Conservation (phyloP, 2,888 invertebrate species). For the Lithosia quadra region DNA sequence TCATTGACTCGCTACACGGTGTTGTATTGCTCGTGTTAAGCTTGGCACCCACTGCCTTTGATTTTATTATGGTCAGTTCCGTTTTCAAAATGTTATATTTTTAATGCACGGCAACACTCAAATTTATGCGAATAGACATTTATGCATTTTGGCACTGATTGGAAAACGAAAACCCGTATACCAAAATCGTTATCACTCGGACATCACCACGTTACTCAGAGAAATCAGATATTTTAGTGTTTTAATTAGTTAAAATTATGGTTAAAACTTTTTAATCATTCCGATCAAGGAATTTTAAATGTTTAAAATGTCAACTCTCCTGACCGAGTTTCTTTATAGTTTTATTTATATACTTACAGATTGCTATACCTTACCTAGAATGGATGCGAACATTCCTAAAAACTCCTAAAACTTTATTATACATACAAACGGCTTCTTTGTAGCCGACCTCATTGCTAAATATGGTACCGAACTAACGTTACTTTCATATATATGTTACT, state of each 20-base stretch:
- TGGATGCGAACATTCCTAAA: neutral
- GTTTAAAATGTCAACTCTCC: neutral
- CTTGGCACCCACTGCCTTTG: constrained; percentile 26
- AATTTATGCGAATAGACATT: neutral
- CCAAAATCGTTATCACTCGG: neutral
- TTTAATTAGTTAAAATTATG: neutral
- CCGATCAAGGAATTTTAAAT: neutral
- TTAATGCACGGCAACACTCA: neutral
- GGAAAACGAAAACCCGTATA: neutral
- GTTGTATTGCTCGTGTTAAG: constrained; percentile 50
- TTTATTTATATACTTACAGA: neutral
- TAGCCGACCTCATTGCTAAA: constrained; percentile 12
- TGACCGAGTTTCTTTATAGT: neutral
- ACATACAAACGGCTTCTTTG: neutral
- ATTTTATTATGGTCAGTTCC: constrained; percentile 25
- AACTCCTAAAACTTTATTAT: neutral
- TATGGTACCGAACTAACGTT: constrained; percentile 8
- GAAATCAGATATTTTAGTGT: neutral
- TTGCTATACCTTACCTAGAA: neutral
- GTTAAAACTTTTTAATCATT: neutral
- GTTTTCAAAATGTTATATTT: neutral
- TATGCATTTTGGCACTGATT: neutral
- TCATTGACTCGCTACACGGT: constrained; percentile 66
- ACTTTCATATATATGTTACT: too few species aligned
- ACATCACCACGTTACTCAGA: neutral